Evolutionary conservation across 2,113 vertebrate species (phyloP).

Genomic region (Orycteropus afer): DNA sequence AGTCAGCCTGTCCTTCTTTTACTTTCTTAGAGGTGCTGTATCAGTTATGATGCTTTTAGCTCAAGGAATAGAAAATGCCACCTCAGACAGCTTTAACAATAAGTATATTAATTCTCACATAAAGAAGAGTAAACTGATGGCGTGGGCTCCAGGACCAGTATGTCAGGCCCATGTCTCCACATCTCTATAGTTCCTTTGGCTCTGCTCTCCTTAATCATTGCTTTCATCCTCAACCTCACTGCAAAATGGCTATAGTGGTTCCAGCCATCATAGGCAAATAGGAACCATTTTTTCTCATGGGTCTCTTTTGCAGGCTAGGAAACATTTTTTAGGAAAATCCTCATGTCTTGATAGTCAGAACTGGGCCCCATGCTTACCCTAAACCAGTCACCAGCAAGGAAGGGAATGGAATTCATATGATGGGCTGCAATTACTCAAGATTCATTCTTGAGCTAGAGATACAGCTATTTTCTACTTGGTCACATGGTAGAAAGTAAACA

Average conservation of each 20-base stretch:
- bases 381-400: neutral
- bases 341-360: neutral
- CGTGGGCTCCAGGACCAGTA: neutral
- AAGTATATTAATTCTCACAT: neutral
- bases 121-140: neutral
- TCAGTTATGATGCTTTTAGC: neutral
- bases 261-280: neutral
- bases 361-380: neutral
- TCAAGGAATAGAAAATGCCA: neutral
- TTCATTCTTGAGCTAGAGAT: neutral
- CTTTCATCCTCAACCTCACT: neutral
- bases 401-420: neutral
- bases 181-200: neutral
- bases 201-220: neutral
- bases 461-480: neutral
- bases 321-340: neutral
- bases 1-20: neutral
- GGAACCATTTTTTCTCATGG: neutral
- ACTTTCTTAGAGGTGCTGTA: neutral
- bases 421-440: neutral
- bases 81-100: neutral
- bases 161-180: neutral
- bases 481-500: neutral
- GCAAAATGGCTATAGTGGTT: neutral
- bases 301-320: neutral